Evolutionary conservation across 37 sponge, comb jelly and placozoan species (phyloP).

Genomic region (Diacarnus erythraeanus): DNA sequence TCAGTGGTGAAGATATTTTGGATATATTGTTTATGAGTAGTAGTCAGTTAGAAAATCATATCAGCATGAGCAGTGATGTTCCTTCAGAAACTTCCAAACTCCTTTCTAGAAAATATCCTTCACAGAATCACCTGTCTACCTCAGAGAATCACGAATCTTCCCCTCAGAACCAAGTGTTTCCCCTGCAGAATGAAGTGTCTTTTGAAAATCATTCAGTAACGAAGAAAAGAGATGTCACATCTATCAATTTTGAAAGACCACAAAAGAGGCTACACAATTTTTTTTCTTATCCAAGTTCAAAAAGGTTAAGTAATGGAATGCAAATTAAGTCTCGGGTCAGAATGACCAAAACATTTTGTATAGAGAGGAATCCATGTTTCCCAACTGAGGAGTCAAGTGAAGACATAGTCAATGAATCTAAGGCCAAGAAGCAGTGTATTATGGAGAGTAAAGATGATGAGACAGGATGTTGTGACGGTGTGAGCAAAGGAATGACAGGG

Average conservation of each 20-base stretch:
- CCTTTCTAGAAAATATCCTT: not conserved
- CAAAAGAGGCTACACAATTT: not conserved
- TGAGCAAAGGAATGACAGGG: too few relatives aligned
- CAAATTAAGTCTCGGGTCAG: not conserved
- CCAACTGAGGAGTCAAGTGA: too few relatives aligned
- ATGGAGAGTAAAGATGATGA: not conserved
- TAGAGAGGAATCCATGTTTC: not conserved
- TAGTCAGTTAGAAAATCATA: conserved; percentile 15
- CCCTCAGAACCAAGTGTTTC: too few relatives aligned
- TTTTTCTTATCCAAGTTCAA: not conserved
- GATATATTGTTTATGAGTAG: conserved; percentile 31
- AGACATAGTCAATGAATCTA: not conserved
- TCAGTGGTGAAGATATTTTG: conserved; percentile 17
- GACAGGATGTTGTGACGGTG: not conserved
- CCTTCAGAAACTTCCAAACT: not conserved
- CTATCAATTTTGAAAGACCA: not conserved
- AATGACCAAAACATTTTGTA: not conserved
- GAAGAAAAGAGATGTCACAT: not conserved
- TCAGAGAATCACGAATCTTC: not conserved
- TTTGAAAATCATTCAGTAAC: not conserved
- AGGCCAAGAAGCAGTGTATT: not conserved
- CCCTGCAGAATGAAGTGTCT: too few relatives aligned
- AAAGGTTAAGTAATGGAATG: not conserved
- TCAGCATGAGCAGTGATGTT: not conserved
- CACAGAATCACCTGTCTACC: not conserved